phyloP scores from a whole-genome alignment of 2,888 invertebrate species.

The Stegophylla sp. region DNA sequence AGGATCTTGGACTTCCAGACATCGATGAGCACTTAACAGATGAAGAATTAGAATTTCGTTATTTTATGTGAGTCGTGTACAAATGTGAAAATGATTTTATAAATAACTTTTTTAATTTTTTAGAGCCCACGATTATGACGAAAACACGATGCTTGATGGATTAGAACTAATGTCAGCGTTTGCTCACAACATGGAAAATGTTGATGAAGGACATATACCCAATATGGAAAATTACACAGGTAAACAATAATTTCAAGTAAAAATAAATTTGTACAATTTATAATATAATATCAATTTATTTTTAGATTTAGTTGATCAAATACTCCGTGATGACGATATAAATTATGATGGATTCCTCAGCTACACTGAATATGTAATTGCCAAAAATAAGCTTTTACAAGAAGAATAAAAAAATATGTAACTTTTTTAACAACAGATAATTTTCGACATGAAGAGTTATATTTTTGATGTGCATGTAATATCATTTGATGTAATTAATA shows the following conservation, averaged over 20 bases:
- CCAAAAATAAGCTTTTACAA: constrained; percentile 64
- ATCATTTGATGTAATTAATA: constrained; percentile 76
- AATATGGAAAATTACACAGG: constrained; percentile 44
- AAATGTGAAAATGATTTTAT: neutral
- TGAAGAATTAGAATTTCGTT: constrained; percentile 85
- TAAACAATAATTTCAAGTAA: neutral
- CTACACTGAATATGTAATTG: constrained; percentile 78
- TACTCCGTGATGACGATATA: constrained; percentile 81
- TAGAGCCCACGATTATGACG: constrained; percentile 84
- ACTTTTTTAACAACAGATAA: neutral
- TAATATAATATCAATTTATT: neutral
- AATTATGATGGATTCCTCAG: constrained; percentile 86
- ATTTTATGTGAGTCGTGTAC: constrained; percentile 71
- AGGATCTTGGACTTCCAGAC: constrained; percentile 73
- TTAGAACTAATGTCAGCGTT: constrained; percentile 86
- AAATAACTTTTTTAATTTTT: constrained; percentile 40
- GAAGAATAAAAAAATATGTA: constrained; percentile 9
- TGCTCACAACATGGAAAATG: constrained; percentile 75
- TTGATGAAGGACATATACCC: constrained; percentile 65
- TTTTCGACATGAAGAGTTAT: neutral
- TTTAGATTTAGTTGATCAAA: constrained; percentile 83
- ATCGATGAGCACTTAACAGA: constrained; percentile 76
- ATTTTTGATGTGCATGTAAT: neutral
- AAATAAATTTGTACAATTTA: neutral
- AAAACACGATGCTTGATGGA: constrained; percentile 87